Evolutionary conservation across 2,797 vertebrate species (phyloP).

Genomic region (Monodelphis domestica): DNA sequence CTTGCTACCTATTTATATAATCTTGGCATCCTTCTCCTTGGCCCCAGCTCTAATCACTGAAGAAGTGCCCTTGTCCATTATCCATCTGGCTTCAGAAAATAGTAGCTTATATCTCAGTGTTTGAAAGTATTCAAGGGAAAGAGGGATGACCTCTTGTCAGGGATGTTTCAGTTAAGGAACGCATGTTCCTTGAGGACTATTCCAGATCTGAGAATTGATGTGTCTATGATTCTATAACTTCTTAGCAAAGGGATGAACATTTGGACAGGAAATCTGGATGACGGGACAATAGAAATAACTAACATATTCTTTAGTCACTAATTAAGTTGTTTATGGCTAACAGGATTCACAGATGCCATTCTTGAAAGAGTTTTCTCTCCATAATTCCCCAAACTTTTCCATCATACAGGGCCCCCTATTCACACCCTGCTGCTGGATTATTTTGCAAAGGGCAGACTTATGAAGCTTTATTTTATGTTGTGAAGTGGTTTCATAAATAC

Average conservation of each 20-base stretch:
- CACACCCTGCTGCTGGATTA: constrained; percentile 13
- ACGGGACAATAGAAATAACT: neutral
- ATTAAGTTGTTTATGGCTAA: fast-evolving
- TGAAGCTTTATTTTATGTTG: constrained; percentile 35
- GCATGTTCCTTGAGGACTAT: neutral
- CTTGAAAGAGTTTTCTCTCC: constrained; percentile 1
- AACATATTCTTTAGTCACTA: neutral
- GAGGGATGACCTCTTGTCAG: neutral
- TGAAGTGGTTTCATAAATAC: constrained; percentile 48
- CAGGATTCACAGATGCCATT: neutral
- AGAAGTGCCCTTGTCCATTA: neutral
- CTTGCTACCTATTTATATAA: neutral
- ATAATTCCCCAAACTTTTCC: neutral
- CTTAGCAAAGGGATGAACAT: neutral
- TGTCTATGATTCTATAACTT: neutral
- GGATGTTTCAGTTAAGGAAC: neutral
- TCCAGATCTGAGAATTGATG: neutral
- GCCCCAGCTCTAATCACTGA: neutral
- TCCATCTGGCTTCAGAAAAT: neutral
- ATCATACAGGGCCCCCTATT: neutral
- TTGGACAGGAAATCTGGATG: neutral
- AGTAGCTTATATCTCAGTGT: neutral
- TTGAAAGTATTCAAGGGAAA: neutral
- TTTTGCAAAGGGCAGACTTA: neutral
- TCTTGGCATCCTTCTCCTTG: neutral